Conservation (phyloP, 2,888 invertebrate genomes). For the Scaptomyza flava region DNA sequence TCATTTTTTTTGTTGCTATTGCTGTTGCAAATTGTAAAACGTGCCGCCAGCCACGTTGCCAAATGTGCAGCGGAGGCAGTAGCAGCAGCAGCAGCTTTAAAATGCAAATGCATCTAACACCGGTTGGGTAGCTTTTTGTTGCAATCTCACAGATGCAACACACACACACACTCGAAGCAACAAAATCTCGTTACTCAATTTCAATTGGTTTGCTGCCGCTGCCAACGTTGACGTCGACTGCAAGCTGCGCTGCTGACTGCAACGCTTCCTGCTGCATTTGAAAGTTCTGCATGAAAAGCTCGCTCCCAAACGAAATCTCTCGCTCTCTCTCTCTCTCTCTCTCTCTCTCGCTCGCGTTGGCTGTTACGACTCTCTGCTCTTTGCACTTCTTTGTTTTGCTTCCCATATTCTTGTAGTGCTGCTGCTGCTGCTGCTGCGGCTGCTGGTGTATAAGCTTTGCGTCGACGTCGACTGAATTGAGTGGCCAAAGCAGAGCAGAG, state of each 20-base stretch:
- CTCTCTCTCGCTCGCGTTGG: slow-evolving; percentile 18
- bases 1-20: slow-evolving; percentile 33
- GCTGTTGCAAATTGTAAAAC: slow-evolving; percentile 67
- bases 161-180: slow-evolving; percentile 15
- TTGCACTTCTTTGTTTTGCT: slow-evolving; percentile 79
- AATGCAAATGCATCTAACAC: slow-evolving; percentile 80
- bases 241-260: slow-evolving; percentile 42
- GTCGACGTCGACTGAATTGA: slow-evolving; percentile 46
- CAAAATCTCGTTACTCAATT: slow-evolving; percentile 79
- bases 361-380: slow-evolving; percentile 50
- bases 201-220: slow-evolving; percentile 69
- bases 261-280: slow-evolving; percentile 64
- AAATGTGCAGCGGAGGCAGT: slow-evolving; percentile 60
- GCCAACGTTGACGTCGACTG: slow-evolving; percentile 14
- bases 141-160: slow-evolving; percentile 60
- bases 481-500: slow-evolving; percentile 14
- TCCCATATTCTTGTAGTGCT: slow-evolving; percentile 69
- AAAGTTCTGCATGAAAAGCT: slow-evolving; percentile 69
- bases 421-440: slow-evolving; percentile 31
- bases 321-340: slow-evolving; percentile 14
- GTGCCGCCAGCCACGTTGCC: slow-evolving; percentile 68
- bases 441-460: slow-evolving; percentile 73
- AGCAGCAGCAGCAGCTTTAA: slow-evolving; percentile 41
- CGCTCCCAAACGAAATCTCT: slow-evolving; percentile 37
- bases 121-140: slow-evolving; percentile 75